Evolutionary conservation across 2,797 vertebrate species (phyloP).

Genomic region (Lutjanus campechanus): DNA sequence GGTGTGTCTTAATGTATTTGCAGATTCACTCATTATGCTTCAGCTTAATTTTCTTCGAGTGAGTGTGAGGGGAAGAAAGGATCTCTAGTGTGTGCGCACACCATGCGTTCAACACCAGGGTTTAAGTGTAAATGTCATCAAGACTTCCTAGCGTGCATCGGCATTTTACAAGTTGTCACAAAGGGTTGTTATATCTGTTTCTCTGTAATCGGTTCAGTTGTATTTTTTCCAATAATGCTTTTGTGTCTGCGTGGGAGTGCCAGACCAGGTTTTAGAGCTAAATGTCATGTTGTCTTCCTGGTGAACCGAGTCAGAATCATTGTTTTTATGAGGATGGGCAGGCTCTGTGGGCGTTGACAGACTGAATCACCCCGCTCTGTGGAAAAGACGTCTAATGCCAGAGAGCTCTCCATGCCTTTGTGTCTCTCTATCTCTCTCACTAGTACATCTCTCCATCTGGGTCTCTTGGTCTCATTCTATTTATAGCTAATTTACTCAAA

Average conservation of each 20-base stretch:
- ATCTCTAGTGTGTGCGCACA: not conserved
- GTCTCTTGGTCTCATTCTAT: conserved; percentile 41
- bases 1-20: conserved; percentile 28
- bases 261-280: conserved; percentile 58
- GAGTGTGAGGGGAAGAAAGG: conserved; percentile 10
- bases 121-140: conserved; percentile 54
- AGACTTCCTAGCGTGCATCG: conserved; percentile 19
- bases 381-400: conserved; percentile 53
- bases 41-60: conserved; percentile 37
- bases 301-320: conserved; percentile 66
- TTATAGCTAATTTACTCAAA: conserved; percentile 33
- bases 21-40: conserved; percentile 38
- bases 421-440: conserved; percentile 21
- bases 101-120: not conserved
- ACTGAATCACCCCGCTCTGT: conserved; percentile 60
- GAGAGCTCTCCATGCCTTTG: conserved; percentile 22
- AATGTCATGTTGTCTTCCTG: conserved; percentile 72
- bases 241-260: conserved; percentile 60
- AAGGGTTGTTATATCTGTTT: conserved; percentile 46
- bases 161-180: conserved; percentile 39
- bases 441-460: conserved; percentile 36
- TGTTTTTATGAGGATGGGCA: conserved; percentile 73
- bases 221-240: conserved; percentile 36
- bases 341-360: conserved; percentile 71
- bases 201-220: conserved; percentile 42